A percentile compares a stretch with the other conserved stretches of the same genome.
Evolutionary conservation across 2,113 vertebrate species (phyloP).

Genomic region (Gallinago media): DNA sequence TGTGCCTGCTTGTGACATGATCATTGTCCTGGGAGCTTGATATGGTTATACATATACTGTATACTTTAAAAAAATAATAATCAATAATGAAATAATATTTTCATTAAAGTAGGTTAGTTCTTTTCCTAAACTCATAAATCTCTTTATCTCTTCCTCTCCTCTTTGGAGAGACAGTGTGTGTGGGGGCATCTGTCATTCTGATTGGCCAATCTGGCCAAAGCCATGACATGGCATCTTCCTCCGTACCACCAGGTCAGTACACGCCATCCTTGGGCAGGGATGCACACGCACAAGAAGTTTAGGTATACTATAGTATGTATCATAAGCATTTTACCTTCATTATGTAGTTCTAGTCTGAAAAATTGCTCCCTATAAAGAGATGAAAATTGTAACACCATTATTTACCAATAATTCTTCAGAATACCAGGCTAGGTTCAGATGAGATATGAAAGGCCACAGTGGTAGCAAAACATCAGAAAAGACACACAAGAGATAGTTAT

Average conservation of each 20-base stretch:
- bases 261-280: neutral
- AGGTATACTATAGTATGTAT: neutral
- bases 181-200: too few relatives aligned
- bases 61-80: too few relatives aligned
- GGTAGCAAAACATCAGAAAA: neutral
- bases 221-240: neutral
- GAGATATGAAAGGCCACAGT: neutral
- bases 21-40: too few relatives aligned
- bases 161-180: too few relatives aligned
- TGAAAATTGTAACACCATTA: neutral
- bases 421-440: neutral
- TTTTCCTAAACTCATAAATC: too few relatives aligned
- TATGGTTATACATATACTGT: too few relatives aligned
- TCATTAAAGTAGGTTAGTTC: too few relatives aligned
- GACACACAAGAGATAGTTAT: neutral
- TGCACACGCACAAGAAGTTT: rapidly evolving
- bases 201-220: too few relatives aligned
- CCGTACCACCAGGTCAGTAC: neutral
- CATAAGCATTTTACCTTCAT: neutral
- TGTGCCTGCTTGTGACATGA: too few relatives aligned
- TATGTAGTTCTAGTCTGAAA: neutral
- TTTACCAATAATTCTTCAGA: neutral
- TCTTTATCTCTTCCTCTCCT: too few relatives aligned
- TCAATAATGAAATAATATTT: too few relatives aligned
- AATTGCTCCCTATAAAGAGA: neutral